A percentile compares a stretch with the other conserved stretches of the same genome.
Conservation (phyloP, 2,797 vertebrate species). For the Taenioides sp. region DNA sequence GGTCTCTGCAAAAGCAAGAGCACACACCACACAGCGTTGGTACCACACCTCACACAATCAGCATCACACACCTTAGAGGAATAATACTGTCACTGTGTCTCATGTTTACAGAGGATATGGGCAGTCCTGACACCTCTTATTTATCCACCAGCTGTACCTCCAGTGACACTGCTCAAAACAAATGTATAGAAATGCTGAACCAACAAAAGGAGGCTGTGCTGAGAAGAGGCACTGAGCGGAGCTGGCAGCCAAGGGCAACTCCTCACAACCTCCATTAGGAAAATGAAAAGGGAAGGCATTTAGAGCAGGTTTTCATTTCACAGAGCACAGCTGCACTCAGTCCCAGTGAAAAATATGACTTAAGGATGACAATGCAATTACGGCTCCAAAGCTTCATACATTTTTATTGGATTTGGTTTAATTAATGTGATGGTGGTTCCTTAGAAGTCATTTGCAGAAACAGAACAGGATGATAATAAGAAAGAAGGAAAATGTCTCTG, state of each 20-base stretch:
- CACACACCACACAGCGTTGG: constrained; percentile 20
- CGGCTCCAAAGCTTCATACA: constrained; percentile 54
- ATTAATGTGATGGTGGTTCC: constrained; percentile 49
- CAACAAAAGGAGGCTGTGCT: constrained; percentile 54
- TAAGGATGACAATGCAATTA: constrained; percentile 63
- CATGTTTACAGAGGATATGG: constrained; percentile 32
- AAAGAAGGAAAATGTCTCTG: constrained; percentile 32
- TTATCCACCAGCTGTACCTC: constrained; percentile 46
- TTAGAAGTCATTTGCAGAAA: constrained; percentile 39
- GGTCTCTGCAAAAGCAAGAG: constrained; percentile 80
- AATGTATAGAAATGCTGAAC: constrained; percentile 70
- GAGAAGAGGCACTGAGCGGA: constrained; percentile 60
- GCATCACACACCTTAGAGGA: constrained; percentile 7
- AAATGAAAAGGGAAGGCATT: constrained; percentile 75
- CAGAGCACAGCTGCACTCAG: constrained; percentile 54
- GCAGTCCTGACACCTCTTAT: constrained; percentile 50
- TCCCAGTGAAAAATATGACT: constrained; percentile 57
- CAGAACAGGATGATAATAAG: constrained; percentile 12
- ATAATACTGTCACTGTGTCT: constrained; percentile 11
- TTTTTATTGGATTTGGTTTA: constrained; percentile 57
- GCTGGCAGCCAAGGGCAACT: constrained; percentile 58
- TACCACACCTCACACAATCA: constrained; percentile 30
- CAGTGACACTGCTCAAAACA: constrained; percentile 55
- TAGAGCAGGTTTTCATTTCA: constrained; percentile 61
- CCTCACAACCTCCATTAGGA: constrained; percentile 74